These are phyloP conservation scores for Lasioglossum zephyrum DNA, from an alignment of 2,888 invertebrate genomes.

Conservation along the genomic window DNA sequence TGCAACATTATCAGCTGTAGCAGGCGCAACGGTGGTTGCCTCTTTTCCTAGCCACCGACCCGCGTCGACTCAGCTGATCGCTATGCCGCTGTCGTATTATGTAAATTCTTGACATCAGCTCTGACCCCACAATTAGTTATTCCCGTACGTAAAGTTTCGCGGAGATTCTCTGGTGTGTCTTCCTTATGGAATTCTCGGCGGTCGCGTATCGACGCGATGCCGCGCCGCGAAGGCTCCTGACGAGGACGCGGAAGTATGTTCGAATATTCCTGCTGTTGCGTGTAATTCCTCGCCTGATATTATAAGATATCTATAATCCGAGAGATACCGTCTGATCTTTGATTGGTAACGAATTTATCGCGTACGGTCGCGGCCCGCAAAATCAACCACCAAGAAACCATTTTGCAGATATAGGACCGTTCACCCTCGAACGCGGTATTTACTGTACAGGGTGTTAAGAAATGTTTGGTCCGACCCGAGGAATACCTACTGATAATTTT, in stretches of 20 bases:
- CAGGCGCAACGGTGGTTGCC: constrained; percentile 54
- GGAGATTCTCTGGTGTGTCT: constrained; percentile 55
- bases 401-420: not conserved
- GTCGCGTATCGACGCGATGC: constrained; percentile 48
- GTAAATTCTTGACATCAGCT: constrained; percentile 71
- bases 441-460: no score
- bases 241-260: constrained; percentile 6
- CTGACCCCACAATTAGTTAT: constrained; percentile 73
- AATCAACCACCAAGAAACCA: not conserved
- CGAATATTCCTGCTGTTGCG: constrained; percentile 3
- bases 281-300: not conserved
- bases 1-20: constrained; percentile 70
- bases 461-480: not conserved
- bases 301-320: not conserved
- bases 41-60: constrained; percentile 38
- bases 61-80: constrained; percentile 64
- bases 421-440: not conserved
- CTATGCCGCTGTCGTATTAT: constrained; percentile 72
- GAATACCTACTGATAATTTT: not conserved
- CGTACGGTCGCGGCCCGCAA: not conserved
- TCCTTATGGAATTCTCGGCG: constrained; percentile 56
- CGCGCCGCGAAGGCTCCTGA: constrained; percentile 18
- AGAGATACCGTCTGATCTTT: not conserved
- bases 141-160: constrained; percentile 62
- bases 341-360: not conserved